Evolutionary conservation across 1,140 invertebrate species (phyloP), one percentile per base, ranked within the genome.

Genomic region (Camponotus pennsylvanicus): DNA sequence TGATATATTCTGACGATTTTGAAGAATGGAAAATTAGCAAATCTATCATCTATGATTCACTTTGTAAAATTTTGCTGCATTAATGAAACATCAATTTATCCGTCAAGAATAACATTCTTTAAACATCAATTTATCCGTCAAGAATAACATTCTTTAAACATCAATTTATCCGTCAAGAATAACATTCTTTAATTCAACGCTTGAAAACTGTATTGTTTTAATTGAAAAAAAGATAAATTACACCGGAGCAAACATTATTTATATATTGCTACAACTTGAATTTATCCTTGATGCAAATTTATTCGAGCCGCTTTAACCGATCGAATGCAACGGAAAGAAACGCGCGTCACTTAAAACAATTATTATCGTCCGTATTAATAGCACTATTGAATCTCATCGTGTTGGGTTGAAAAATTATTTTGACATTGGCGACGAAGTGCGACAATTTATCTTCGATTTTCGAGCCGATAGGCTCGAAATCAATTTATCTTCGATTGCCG

Each of bases 391-490:
- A 73, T 52, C 52, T 8, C n/a, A 11, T 3, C 63, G 21, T 18
- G 67, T 34, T 67, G 18, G 27, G 21, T 71, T 82, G 78, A 73
- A 66, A 66, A 88, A 89, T 89, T 85, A 88, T 85, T 85, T 73
- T 40, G 61, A 70, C 45, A 52, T 88, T 52, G 67, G 27, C 82
- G 57, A 18, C 40, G 52, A n/a, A 78, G 9, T 11, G 13, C 86
- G 55, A 83, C 73, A 61, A 21, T 78, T 85, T 85, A 73, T 73
- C 79, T 71, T 3, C 57, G 32, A 85, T 78, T 80, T 57, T 21
- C n/a, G 21, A 27, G 45, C 42, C 69, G 61, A 37, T 45, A 21
- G 13, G n/a, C 49, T 27, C 52, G n/a, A 45, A 34, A 83, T 66
- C 66, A 40, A 78, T 88, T 88, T 71, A 88, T 88, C 86, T 77